Conservation (phyloP, 2,113 vertebrate species). For the Sceloporus undulatus region DNA sequence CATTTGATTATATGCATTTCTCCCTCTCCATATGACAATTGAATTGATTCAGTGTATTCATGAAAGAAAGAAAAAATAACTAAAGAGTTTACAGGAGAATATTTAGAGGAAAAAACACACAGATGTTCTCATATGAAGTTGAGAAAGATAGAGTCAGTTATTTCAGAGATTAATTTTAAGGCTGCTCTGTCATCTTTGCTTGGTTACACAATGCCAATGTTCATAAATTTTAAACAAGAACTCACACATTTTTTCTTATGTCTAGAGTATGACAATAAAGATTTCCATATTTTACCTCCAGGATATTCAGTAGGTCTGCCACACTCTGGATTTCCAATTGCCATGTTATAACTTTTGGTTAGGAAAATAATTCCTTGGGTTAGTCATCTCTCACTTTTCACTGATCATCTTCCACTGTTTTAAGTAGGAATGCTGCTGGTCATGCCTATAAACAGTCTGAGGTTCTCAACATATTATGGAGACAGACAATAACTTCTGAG, state of each 20-base stretch:
- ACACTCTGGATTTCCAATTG: conserved; percentile 3
- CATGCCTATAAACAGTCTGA: neutral
- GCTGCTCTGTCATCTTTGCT: neutral
- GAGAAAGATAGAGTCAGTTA: neutral
- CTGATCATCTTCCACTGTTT: conserved; percentile 1
- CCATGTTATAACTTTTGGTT: neutral
- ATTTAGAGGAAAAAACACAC: conserved; percentile 37
- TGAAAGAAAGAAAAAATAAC: conserved; percentile 5
- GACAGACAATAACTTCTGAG: neutral
- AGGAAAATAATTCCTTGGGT: neutral
- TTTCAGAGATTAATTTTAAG: conserved; percentile 32
- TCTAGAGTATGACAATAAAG: neutral
- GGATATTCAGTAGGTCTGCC: neutral
- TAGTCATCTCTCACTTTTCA: conserved; percentile 4
- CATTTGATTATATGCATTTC: conserved; percentile 41
- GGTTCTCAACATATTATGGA: neutral
- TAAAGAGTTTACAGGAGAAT: conserved; percentile 17
- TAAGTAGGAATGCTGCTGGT: neutral
- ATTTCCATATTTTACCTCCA: conserved; percentile 36
- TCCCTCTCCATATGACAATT: conserved; percentile 28
- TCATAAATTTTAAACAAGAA: neutral
- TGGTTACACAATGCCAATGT: neutral
- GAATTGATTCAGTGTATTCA: conserved; percentile 41
- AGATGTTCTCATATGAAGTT: conserved; percentile 23
- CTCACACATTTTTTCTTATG: conserved; percentile 16